Conservation (phyloP, 2,888 invertebrate genomes). For the Acleris cristana region DNA sequence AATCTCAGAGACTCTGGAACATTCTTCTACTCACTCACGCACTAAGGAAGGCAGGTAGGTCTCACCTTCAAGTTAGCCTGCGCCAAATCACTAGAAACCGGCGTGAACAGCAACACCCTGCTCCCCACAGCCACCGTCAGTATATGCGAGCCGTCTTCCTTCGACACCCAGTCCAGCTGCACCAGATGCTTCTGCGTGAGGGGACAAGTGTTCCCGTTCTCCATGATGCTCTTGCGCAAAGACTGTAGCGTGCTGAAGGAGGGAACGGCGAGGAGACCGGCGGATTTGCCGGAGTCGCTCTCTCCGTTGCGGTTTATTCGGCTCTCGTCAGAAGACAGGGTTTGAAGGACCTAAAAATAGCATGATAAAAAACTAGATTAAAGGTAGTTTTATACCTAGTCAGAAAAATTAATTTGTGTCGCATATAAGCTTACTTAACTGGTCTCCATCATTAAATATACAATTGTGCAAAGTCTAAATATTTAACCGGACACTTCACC, state of each 20-base stretch:
- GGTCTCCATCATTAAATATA: too few species aligned
- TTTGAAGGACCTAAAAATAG: conserved; percentile 86
- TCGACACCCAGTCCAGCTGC: conserved; percentile 99
- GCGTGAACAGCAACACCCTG: conserved; percentile 95
- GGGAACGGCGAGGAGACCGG: conserved; percentile 91
- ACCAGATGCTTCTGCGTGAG: conserved; percentile 96
- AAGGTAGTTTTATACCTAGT: too few species aligned
- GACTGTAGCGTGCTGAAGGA: conserved; percentile 96
- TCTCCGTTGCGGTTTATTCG: conserved; percentile 84
- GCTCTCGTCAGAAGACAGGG: conserved; percentile 90
- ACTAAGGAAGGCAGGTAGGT: too few species aligned
- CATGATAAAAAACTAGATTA: background rate
- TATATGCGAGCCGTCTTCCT: conserved; percentile 99
- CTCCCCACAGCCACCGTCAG: conserved; percentile 98
- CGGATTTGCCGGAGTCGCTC: conserved; percentile 79
- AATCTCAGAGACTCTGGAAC: too few species aligned
- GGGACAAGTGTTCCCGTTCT: conserved; percentile 95
- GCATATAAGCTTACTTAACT: too few species aligned
- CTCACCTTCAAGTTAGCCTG: conserved; percentile 93
- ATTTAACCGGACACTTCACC: too few species aligned
- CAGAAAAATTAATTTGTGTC: too few species aligned
- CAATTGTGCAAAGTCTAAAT: too few species aligned
- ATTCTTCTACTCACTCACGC: too few species aligned
- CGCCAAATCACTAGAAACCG: conserved; percentile 96
- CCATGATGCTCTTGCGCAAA: conserved; percentile 93